Conservation (phyloP, 2,888 invertebrate species). For the Chorisops tibialis region DNA sequence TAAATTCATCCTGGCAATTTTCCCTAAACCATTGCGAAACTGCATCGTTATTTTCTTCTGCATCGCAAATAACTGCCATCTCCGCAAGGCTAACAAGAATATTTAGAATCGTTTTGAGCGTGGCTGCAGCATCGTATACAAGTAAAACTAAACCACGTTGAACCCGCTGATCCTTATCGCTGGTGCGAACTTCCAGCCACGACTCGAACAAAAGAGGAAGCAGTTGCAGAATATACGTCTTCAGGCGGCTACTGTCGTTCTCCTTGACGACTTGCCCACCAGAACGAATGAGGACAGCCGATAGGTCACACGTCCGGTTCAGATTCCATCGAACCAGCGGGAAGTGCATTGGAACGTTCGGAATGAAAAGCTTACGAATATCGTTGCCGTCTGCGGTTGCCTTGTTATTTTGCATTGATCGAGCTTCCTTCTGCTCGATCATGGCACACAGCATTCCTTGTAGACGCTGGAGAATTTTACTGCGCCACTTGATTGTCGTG, state of each 20-base stretch:
- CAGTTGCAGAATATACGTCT: conserved; percentile 63
- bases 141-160: conserved; percentile 46
- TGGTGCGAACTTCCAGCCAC: conserved; percentile 76
- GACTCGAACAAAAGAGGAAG: conserved; percentile 78
- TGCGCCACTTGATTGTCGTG: conserved; percentile 75
- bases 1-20: conserved; percentile 56
- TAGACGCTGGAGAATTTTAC: conserved; percentile 70
- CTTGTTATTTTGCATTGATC: not conserved
- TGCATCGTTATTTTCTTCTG: conserved; percentile 44
- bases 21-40: conserved; percentile 55
- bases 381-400: not conserved
- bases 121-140: conserved; percentile 60
- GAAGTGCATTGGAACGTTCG: conserved; percentile 1
- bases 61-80: conserved; percentile 48
- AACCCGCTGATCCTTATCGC: conserved; percentile 46
- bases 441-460: conserved; percentile 57
- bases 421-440: conserved; percentile 38
- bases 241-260: conserved; percentile 52
- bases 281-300: conserved; percentile 2
- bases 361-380: not conserved
- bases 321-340: not conserved
- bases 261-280: conserved; percentile 38
- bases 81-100: conserved; percentile 63
- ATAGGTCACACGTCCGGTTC: not conserved
- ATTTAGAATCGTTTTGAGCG: conserved; percentile 62